Conservation (phyloP, 2,113 vertebrate genomes). For the Microtus pennsylvanicus region DNA sequence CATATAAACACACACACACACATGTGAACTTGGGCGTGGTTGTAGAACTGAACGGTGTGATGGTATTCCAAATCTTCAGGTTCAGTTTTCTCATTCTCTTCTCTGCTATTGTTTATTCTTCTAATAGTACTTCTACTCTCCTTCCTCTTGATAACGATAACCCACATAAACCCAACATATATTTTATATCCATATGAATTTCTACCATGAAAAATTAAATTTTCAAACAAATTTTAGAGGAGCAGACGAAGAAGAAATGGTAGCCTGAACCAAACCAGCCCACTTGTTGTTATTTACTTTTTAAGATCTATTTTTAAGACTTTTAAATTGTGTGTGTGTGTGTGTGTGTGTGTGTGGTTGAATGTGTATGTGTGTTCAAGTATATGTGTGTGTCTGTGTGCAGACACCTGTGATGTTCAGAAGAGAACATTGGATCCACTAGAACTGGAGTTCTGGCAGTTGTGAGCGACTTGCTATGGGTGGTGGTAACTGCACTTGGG, state of each 20-base stretch:
- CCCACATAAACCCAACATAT: neutral
- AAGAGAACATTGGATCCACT: neutral
- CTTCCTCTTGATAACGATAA: neutral
- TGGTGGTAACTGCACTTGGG: neutral
- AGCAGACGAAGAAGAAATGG: neutral
- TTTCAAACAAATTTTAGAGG: neutral
- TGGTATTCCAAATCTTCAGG: neutral
- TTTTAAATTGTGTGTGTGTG: neutral
- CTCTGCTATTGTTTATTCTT: neutral
- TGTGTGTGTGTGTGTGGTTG: neutral
- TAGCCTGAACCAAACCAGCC: neutral
- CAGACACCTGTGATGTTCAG: neutral
- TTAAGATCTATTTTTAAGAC: neutral
- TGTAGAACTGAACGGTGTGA: neutral
- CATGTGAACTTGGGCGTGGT: fast-evolving
- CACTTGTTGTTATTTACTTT: neutral
- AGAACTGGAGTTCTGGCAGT: neutral
- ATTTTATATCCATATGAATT: neutral
- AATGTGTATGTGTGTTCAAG: neutral
- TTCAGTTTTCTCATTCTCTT: neutral
- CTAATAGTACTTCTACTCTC: fast-evolving
- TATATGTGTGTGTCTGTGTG: too few species aligned
- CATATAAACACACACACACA: neutral
- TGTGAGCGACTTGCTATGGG: neutral
- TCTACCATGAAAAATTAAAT: neutral